phyloP scores from a whole-genome alignment of 2,113 vertebrate genomes.

The Leuciscus idus region DNA sequence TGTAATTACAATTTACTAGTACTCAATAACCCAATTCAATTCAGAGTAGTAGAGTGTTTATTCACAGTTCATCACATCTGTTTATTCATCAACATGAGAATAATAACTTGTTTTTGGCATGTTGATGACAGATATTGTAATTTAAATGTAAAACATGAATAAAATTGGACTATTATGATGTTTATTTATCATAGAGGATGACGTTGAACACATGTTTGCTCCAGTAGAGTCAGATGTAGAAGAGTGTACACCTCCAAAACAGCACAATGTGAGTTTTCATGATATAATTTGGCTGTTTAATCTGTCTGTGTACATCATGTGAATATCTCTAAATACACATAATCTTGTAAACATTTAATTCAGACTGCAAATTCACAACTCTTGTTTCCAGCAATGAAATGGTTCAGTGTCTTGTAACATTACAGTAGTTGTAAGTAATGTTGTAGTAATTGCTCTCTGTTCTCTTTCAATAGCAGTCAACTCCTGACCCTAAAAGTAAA shows the following conservation, averaged over 20 bases:
- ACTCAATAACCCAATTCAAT: neutral
- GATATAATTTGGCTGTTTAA: neutral
- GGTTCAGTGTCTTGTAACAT: neutral
- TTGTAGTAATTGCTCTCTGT: neutral
- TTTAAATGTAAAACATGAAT: neutral
- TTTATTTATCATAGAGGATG: conserved; percentile 1
- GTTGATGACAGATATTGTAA: neutral
- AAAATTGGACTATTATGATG: neutral
- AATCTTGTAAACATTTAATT: neutral
- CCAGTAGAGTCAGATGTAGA: conserved; percentile 28
- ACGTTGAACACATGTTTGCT: neutral
- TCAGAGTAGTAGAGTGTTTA: neutral
- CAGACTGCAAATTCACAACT: neutral
- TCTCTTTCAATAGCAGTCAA: conserved; percentile 8
- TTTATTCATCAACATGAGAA: conserved; percentile 25
- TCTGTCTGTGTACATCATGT: neutral
- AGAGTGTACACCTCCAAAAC: neutral
- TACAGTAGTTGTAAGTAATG: neutral
- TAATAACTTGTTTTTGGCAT: neutral
- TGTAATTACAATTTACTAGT: neutral
- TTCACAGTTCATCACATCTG: neutral
- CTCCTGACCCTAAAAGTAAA: neutral
- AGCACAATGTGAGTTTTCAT: conserved; percentile 11
- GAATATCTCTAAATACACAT: neutral
- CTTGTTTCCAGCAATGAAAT: neutral